A percentile compares a stretch with the other conserved stretches of the same genome.
These are phyloP conservation scores for Eleutherodactylus coqui DNA, from an alignment of 2,797 vertebrate species.

Conservation along the genomic window DNA sequence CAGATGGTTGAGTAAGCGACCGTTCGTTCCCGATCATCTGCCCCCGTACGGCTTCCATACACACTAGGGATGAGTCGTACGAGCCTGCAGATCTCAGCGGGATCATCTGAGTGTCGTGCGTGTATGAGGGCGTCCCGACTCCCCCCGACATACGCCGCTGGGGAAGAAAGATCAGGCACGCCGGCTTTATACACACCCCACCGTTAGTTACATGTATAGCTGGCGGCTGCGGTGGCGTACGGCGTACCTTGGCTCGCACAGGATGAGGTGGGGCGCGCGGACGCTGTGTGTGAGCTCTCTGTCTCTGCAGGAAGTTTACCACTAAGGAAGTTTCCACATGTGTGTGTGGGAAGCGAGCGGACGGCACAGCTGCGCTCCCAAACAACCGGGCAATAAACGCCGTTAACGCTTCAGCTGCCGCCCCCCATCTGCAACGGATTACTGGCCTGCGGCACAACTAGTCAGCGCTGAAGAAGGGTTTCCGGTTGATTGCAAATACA, in stretches of 20 bases:
- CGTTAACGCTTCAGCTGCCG: slow-evolving; percentile 46
- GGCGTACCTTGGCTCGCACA: background rate
- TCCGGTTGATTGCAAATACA: background rate
- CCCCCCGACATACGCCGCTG: too few relatives aligned
- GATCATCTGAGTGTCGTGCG: too few relatives aligned
- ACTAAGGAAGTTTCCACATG: slow-evolving; percentile 57
- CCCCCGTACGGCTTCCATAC: too few relatives aligned
- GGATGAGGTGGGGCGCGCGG: slow-evolving; percentile 36
- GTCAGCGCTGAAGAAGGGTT: background rate
- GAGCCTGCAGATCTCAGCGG: too few relatives aligned
- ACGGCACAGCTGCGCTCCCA: slow-evolving; percentile 43
- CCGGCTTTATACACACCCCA: too few relatives aligned
- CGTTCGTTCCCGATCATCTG: too few relatives aligned
- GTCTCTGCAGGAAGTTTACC: slow-evolving; percentile 57
- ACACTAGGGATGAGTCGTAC: too few relatives aligned
- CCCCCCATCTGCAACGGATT: background rate
- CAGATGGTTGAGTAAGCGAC: too few relatives aligned
- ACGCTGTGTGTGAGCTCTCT: slow-evolving; percentile 8
- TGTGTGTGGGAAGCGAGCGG: slow-evolving; percentile 48
- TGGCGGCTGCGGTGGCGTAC: background rate
- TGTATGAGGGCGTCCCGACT: too few relatives aligned
- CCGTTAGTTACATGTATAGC: too few relatives aligned
- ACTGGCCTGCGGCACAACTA: background rate
- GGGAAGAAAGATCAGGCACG: too few relatives aligned
- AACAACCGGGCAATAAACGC: slow-evolving; percentile 32